These are phyloP conservation scores for Marasmarcha lunaedactyla DNA, from an alignment of 2,888 invertebrate species.

Conservation along the genomic window DNA sequence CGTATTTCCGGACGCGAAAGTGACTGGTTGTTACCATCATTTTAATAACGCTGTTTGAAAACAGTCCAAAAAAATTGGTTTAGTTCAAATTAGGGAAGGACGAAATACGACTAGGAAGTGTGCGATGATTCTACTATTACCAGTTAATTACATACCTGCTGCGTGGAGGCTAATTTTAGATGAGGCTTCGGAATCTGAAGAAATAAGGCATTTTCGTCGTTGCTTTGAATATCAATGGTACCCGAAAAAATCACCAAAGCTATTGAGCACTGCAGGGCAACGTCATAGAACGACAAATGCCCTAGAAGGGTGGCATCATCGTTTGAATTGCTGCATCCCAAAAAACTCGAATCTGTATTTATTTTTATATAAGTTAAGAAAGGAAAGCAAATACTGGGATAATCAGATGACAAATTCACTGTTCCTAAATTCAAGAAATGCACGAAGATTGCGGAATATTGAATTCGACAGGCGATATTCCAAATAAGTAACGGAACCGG, in stretches of 20 bases:
- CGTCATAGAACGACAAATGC: conserved; percentile 3
- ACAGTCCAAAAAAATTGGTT: conserved; percentile 2
- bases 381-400: conserved; percentile 4
- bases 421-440: too few relatives aligned
- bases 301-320: conserved; percentile 4
- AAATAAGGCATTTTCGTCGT: not conserved
- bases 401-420: too few relatives aligned
- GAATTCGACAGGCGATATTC: too few relatives aligned
- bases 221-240: not conserved
- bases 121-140: conserved; percentile 6
- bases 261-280: conserved; percentile 5
- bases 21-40: conserved; percentile 5
- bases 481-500: too few relatives aligned
- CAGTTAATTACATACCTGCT: conserved; percentile 5
- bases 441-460: too few relatives aligned
- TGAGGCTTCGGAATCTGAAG: not conserved
- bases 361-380: conserved; percentile 3
- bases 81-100: conserved; percentile 1
- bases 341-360: conserved; percentile 3
- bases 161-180: conserved; percentile 4
- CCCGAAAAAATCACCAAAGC: not conserved
- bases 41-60: conserved; percentile 5
- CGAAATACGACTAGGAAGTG: conserved; percentile 5
- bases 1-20: conserved; percentile 5
- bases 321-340: conserved; percentile 1